phyloP scores from a whole-genome alignment of 2,797 vertebrate species.

The Cynodonichthys magdalenae region DNA sequence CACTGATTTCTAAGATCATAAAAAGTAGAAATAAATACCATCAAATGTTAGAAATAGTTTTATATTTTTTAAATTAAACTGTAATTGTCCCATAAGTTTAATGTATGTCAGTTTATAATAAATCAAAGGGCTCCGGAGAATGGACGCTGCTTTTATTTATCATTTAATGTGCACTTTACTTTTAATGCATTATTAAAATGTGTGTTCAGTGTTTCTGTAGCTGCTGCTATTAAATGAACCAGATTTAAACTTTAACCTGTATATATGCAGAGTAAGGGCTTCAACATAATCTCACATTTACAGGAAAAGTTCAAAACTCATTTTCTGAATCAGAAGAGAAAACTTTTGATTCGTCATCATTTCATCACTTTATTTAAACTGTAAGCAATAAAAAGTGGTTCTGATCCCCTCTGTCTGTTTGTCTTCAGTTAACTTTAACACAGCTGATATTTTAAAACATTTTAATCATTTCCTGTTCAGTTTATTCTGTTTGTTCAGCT shows the following conservation, averaged over 20 bases:
- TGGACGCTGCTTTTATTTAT: slow-evolving; percentile 35
- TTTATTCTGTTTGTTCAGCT: too few relatives aligned
- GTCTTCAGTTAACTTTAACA: too few relatives aligned
- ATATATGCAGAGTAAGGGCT: slow-evolving; percentile 35
- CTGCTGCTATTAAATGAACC: slow-evolving; percentile 26
- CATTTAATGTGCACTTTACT: slow-evolving; percentile 58
- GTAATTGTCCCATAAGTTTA: background rate
- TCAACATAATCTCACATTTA: slow-evolving; percentile 15
- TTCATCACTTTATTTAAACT: slow-evolving; percentile 17
- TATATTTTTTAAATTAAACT: too few relatives aligned
- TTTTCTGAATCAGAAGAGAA: background rate
- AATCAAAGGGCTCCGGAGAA: slow-evolving; percentile 58
- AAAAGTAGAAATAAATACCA: too few relatives aligned
- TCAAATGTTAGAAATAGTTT: too few relatives aligned
- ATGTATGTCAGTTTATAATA: background rate
- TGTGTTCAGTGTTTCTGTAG: slow-evolving; percentile 45
- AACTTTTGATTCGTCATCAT: background rate
- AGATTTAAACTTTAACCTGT: slow-evolving; percentile 14
- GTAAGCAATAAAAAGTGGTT: slow-evolving; percentile 25
- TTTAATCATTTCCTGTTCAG: too few relatives aligned
- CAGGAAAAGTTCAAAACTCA: slow-evolving; percentile 1
- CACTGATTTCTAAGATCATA: too few relatives aligned
- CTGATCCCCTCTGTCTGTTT: slow-evolving; percentile 1
- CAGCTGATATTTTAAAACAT: background rate
- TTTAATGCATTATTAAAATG: slow-evolving; percentile 48